These are phyloP conservation scores for Tethea ocularis DNA, from an alignment of 2,888 invertebrate species.

Conservation along the genomic window DNA sequence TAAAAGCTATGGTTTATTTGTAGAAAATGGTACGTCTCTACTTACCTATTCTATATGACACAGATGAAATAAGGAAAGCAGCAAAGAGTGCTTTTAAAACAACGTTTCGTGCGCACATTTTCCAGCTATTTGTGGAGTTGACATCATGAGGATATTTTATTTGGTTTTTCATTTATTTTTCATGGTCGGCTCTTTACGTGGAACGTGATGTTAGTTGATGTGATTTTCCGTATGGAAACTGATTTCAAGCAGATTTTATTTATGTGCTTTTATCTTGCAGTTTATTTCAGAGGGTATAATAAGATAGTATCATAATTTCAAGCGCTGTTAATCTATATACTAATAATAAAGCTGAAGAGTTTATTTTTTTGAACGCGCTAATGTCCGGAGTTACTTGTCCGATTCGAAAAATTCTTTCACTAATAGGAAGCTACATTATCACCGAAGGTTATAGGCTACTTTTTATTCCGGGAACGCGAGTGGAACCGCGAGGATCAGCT, in stretches of 20 bases:
- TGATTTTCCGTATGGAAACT: background rate
- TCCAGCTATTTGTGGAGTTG: constrained; percentile 11
- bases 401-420: too few relatives aligned
- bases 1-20: background rate
- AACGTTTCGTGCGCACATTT: constrained; percentile 39
- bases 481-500: too few relatives aligned
- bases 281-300: background rate
- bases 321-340: too few relatives aligned
- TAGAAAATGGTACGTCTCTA: background rate
- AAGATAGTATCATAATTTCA: too few relatives aligned
- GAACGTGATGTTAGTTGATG: background rate
- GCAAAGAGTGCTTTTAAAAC: constrained; percentile 48
- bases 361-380: too few relatives aligned
- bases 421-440: too few relatives aligned
- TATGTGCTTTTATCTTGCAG: background rate
- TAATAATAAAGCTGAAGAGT: too few relatives aligned
- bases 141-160: constrained; percentile 3
- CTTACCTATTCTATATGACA: constrained; percentile 32
- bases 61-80: constrained; percentile 46
- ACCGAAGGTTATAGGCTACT: too few relatives aligned
- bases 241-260: background rate
- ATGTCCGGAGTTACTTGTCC: too few relatives aligned
- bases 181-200: background rate
- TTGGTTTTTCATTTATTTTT: constrained; percentile 2
- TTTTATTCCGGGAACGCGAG: too few relatives aligned